phyloP scores from a whole-genome alignment of 1,140 invertebrate genomes.

The Drosophila teissieri region DNA sequence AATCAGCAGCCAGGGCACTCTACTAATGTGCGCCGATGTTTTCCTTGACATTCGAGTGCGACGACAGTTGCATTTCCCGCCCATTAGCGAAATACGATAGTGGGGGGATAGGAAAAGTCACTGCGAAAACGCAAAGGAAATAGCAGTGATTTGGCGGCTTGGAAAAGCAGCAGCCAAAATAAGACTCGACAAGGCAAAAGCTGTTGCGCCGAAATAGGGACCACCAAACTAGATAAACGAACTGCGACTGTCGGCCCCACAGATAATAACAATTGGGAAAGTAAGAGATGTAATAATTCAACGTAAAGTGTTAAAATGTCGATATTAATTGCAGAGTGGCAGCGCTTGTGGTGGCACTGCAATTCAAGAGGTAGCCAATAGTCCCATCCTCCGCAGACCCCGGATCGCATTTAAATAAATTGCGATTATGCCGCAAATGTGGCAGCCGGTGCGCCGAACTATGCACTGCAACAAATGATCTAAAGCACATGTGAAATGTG shows the following conservation, averaged over 20 bases:
- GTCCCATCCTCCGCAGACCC: slow-evolving; percentile 2
- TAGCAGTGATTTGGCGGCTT: slow-evolving; percentile 30
- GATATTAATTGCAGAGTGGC: slow-evolving; percentile 79
- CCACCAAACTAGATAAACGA: slow-evolving; percentile 56
- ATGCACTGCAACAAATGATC: slow-evolving; percentile 3
- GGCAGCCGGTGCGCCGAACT: slow-evolving; percentile 52
- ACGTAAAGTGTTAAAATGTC: slow-evolving; percentile 82
- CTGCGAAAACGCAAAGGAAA: slow-evolving; percentile 54
- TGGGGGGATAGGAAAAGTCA: slow-evolving; percentile 9
- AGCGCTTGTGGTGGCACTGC: slow-evolving; percentile 24
- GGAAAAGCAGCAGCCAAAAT: slow-evolving; percentile 24
- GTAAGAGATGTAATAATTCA: slow-evolving; percentile 82
- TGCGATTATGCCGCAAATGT: slow-evolving; percentile 81
- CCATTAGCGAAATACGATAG: slow-evolving; percentile 58
- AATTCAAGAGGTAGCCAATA: slow-evolving; percentile 7
- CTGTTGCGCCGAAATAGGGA: slow-evolving; percentile 6
- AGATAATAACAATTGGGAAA: slow-evolving; percentile 78
- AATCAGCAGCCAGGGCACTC: slow-evolving; percentile 28
- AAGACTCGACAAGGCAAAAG: slow-evolving; percentile 16
- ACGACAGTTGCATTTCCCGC: slow-evolving; percentile 62
- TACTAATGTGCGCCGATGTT: slow-evolving; percentile 8
- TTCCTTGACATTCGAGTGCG: slow-evolving; percentile 42
- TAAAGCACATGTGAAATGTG: no score
- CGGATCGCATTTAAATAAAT: slow-evolving; percentile 76
- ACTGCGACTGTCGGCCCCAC: slow-evolving; percentile 53